Evolutionary conservation across 2,113 vertebrate species (phyloP), one percentile per base, ranked within the genome.

Genomic region (Bufo gargarizans): DNA sequence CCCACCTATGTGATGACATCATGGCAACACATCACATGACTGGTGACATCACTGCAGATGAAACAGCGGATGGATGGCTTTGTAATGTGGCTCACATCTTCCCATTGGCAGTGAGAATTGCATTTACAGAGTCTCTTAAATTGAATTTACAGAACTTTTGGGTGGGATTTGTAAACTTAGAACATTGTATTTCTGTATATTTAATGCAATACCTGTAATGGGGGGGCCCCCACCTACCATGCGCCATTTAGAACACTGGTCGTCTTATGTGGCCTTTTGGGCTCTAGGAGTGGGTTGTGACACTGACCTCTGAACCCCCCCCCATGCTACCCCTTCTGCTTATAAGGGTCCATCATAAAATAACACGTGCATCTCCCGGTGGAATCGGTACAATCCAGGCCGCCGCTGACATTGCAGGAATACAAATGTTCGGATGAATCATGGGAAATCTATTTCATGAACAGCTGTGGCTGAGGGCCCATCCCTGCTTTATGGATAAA

Each of bases 381-480:
- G 47, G 72, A 20, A 19, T 20, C 2, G 19, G 16, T 50, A 7
- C 1, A 11, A 47, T 20, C 45, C 7, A 50, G 17, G 72, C 45
- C 9, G 72, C 72, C 72, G 45, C 47, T 76, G 72, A 76, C 72
- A 17, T 76, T 50, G 45, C 72, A 50, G 72, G 47, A 76, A 45
- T 76, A 50, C 72, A 76, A 76, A 76, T 76, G 47, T 50, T 50
- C 72, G 20, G 6, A 76, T 76, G 72, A 76, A 76, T 76, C 72
- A 76, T 76, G 72, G 72, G 72, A 50, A 76, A 76, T 76, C 0
- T 76, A 76, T 76, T 76, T 76, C 45, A 50, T 49, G 49, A 76
- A 76, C 72, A 50, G 72, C 72, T 76, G 72, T 50, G 50, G 47
- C 71, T 33, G 22, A 17, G n/a, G 43, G 71, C 72, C 72, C 47